Evolutionary conservation across 1,140 invertebrate genomes (phyloP), one percentile per base, ranked within the genome.

Genomic region (Rhysida immarginata): DNA sequence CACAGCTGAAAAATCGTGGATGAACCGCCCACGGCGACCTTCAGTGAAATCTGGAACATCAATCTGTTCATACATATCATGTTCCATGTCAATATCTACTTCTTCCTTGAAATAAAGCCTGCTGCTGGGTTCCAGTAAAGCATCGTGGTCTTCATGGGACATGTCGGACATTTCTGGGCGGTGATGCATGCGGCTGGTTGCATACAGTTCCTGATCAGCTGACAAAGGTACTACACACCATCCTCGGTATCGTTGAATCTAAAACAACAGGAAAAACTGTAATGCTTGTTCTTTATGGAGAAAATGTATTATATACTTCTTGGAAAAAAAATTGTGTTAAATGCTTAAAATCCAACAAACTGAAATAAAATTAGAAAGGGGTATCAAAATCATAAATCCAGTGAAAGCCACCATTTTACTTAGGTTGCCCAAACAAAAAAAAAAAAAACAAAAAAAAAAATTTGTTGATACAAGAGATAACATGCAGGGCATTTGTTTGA

Each of bases 1-100:
- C 26, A 82, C 81, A 59, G 77, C 76, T 60, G 81, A 81, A 67
- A 94, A 95, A 71, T 95, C 89, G 65, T 95, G 89, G 63, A 93
- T 82, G 64, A 92, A 90, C 43, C 84, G 75, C 24, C 86, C 86
- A 26, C 77, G 76, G 26, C 81, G 77, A 21, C 84, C 85, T 59
- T 83, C 80, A 59, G 76, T 77, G 62, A 88, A 87, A 64, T 85
- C 78, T 16, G 86, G 86, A 11, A 89, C 83, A 66, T 84, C 77
- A 62, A 90, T 83, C 64, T 81, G 81, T 62, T 87, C 83, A 66
- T 79, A 84, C 55, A 75, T 71, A 53, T 80, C 75, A 35, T 78
- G 77, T 26, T 78, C 76, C 24, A 82, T 66, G 65, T 85, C 82
- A 55, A 87, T 73, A 60, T 88, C 83, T 63, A 89, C 79, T 53